phyloP scores from a whole-genome alignment of 2,113 vertebrate genomes.

The Xenopus tropicalis region UCB_Xtro_10.0 CM004446.2:110227001-110227500 shows the following conservation, averaged over 20 bases:
- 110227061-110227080: too few species aligned
- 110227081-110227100: too few species aligned
- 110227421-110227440: constrained; percentile 39
- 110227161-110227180: too few species aligned
- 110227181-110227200: neutral
- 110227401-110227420: constrained; percentile 17
- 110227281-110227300: neutral
- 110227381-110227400: constrained; percentile 24
- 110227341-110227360: neutral
- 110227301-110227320: neutral
- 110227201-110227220: neutral
- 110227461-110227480: constrained; percentile 31
- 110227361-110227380: neutral
- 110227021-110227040: too few species aligned
- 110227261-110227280: neutral
- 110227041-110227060: too few species aligned
- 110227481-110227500: constrained; percentile 21
- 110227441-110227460: constrained; percentile 35
- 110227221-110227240: neutral
- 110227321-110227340: neutral
- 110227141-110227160: too few species aligned
- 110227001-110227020: too few species aligned
- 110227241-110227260: neutral
- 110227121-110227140: too few species aligned
- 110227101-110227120: too few species aligned